These are phyloP conservation scores for Toxotes lorentzi DNA, from an alignment of 2,797 vertebrate species.

Conservation along the genomic window DNA sequence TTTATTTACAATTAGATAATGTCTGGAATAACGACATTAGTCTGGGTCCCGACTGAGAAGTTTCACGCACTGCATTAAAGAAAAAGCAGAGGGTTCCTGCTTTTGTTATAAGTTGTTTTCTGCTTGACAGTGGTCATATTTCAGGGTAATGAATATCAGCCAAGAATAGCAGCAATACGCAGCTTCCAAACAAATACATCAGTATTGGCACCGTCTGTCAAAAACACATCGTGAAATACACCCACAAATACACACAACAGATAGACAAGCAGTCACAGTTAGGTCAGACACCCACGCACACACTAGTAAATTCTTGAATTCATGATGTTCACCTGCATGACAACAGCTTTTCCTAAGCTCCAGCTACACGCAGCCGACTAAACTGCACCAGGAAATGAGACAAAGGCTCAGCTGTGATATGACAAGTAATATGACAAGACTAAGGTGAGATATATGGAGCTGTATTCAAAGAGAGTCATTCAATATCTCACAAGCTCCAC, in stretches of 20 bases:
- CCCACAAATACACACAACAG: conserved; percentile 10
- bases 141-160: conserved; percentile 52
- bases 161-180: conserved; percentile 45
- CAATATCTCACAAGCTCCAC: neutral
- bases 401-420: neutral
- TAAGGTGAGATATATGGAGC: conserved; percentile 1
- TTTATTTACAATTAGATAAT: conserved; percentile 15
- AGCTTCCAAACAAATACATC: conserved; percentile 47
- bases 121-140: conserved; percentile 49
- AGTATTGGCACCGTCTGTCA: conserved; percentile 57
- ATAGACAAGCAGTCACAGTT: neutral
- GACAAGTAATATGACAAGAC: conserved; percentile 5
- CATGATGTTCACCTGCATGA: conserved; percentile 25
- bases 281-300: neutral
- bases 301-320: neutral
- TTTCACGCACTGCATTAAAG: neutral
- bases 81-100: neutral
- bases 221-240: conserved; percentile 35
- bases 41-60: neutral
- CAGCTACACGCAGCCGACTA: neutral
- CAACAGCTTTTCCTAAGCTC: conserved; percentile 31
- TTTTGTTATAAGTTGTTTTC: conserved; percentile 37
- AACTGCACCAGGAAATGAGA: conserved; percentile 25
- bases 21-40: conserved; percentile 15
- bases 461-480: neutral